Percentiles rank a stretch among this genome's conserved stretches.
Evolutionary conservation across 2,888 invertebrate species (phyloP).

Genomic region (Standfussiana lucernea): DNA sequence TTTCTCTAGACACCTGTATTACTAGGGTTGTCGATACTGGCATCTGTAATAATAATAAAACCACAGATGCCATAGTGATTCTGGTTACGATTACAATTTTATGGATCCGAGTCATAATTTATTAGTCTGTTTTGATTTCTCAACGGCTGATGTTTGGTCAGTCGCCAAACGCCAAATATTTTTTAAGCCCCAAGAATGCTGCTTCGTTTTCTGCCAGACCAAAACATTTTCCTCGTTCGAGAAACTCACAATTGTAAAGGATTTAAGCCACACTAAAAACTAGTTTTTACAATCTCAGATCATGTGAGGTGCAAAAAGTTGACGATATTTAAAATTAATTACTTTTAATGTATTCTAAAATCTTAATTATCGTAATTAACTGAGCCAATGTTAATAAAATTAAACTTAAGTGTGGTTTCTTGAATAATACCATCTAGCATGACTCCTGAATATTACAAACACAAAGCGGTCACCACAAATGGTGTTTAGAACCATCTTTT

Average conservation of each 20-base stretch:
- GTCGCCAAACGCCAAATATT: not conserved
- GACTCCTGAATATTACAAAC: not conserved
- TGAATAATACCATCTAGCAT: not conserved
- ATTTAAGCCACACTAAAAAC: conserved; percentile 31
- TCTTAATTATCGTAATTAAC: conserved; percentile 29
- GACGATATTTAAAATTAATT: conserved; percentile 20
- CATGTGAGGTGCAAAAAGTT: conserved; percentile 30
- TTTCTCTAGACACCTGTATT: conserved; percentile 69
- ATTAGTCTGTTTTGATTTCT: conserved; percentile 7
- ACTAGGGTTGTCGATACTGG: conserved; percentile 63
- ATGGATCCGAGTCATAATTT: not conserved
- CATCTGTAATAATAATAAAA: not conserved
- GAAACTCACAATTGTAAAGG: not conserved
- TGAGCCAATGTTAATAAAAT: conserved; percentile 18
- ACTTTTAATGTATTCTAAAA: conserved; percentile 18
- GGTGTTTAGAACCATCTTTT: not conserved
- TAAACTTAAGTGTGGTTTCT: not conserved
- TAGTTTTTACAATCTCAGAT: conserved; percentile 37
- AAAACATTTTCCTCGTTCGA: conserved; percentile 46
- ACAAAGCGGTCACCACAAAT: not conserved
- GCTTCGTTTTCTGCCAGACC: conserved; percentile 3
- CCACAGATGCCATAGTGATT: not conserved
- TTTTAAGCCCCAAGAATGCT: conserved; percentile 8
- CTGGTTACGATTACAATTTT: not conserved
- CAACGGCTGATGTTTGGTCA: not conserved